Conservation (phyloP, 2,888 invertebrate genomes). For the Pseudolycoriella hygida region DNA sequence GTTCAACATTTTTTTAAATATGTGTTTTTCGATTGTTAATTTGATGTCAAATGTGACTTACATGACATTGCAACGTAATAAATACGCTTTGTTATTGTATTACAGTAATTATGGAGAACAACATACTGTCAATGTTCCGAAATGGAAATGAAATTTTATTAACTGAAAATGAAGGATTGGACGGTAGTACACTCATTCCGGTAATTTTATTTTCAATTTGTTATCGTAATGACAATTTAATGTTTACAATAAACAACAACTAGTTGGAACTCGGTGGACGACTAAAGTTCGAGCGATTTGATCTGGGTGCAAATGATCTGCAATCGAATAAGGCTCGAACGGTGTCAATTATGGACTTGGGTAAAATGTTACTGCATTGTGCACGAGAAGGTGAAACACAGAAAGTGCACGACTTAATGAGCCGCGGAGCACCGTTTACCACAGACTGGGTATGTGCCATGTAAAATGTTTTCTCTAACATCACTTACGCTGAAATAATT, state of each 20-base stretch:
- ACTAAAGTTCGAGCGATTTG: neutral
- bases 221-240: too few relatives aligned
- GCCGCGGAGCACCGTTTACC: conserved; percentile 77
- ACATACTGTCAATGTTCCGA: too few relatives aligned
- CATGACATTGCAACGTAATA: neutral
- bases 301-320: neutral
- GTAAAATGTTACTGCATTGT: conserved; percentile 63
- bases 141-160: neutral
- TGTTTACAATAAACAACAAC: too few relatives aligned
- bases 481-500: conserved; percentile 7
- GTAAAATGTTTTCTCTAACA: neutral
- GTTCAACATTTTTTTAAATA: neutral
- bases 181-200: neutral
- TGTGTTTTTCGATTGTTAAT: neutral
- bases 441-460: conserved; percentile 64
- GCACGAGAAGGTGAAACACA: conserved; percentile 63
- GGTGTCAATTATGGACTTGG: conserved; percentile 47
- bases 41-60: neutral
- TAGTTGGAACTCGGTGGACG: neutral
- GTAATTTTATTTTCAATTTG: neutral
- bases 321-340: neutral
- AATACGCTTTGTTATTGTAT: neutral
- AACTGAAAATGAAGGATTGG: neutral
- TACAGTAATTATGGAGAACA: neutral
- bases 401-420: conserved; percentile 59